Evolutionary conservation across 2,888 invertebrate species (phyloP).

Genomic region (Linnaemya tessellans): DNA sequence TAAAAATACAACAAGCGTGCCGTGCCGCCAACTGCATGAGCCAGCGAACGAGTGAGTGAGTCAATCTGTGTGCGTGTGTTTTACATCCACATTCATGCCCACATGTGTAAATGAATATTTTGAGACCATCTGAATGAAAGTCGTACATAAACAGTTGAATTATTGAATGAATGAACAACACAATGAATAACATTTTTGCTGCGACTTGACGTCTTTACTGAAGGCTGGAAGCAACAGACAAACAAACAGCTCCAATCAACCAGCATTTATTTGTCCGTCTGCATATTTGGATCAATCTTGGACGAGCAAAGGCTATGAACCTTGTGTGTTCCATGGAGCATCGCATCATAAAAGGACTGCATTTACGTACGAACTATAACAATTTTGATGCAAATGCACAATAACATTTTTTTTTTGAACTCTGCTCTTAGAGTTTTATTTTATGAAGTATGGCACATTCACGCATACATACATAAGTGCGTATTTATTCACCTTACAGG

Average conservation of each 20-base stretch:
- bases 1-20: conserved; percentile 22
- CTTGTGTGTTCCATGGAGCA: conserved; percentile 22
- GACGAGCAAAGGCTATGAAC: conserved; percentile 56
- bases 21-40: conserved; percentile 37
- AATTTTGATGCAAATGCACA: background rate
- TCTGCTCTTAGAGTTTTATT: background rate
- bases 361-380: conserved; percentile 58
- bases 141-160: conserved; percentile 10
- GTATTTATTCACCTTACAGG: too few relatives aligned
- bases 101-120: conserved; percentile 29
- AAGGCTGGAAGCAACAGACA: conserved; percentile 11
- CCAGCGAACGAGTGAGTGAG: conserved; percentile 5
- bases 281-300: conserved; percentile 58
- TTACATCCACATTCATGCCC: background rate
- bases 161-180: conserved; percentile 41
- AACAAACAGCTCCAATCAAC: background rate
- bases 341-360: conserved; percentile 48
- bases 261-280: background rate
- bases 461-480: background rate
- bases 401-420: background rate
- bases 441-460: background rate
- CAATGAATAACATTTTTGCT: conserved; percentile 11
- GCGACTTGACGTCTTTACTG: conserved; percentile 14
- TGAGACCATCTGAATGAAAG: conserved; percentile 47
- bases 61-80: conserved; percentile 3